phyloP scores from a whole-genome alignment of 2,888 invertebrate species.

The Heliconius charithonia region DNA sequence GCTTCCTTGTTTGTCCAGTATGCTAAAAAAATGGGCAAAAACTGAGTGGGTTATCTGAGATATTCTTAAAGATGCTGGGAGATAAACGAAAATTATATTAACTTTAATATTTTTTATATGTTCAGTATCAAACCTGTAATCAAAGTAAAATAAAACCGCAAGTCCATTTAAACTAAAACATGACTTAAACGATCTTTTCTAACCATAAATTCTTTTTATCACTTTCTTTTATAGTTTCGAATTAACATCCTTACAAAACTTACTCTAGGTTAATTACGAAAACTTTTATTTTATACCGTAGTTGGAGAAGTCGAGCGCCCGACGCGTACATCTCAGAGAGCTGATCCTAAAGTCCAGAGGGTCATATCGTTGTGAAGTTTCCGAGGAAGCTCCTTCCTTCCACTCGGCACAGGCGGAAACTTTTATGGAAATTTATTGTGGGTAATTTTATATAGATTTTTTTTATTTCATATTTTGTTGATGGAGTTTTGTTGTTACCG shows the following conservation, averaged over 20 bases:
- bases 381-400: conserved; percentile 90
- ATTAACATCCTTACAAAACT: conserved; percentile 21
- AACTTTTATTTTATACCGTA: conserved; percentile 54
- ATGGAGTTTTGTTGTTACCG: neutral
- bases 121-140: neutral
- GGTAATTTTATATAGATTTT: conserved; percentile 31
- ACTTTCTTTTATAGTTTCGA: conserved; percentile 22
- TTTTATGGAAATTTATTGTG: conserved; percentile 89
- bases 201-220: conserved; percentile 16
- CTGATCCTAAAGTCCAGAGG: conserved; percentile 88
- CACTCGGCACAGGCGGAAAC: conserved; percentile 89
- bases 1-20: neutral
- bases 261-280: conserved; percentile 9
- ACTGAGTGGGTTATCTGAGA: neutral
- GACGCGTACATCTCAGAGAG: conserved; percentile 86
- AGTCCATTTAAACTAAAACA: conserved; percentile 6
- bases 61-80: neutral
- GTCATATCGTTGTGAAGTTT: conserved; percentile 89
- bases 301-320: conserved; percentile 87
- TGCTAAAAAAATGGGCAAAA: neutral
- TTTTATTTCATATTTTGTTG: neutral
- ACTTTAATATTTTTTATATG: neutral
- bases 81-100: neutral
- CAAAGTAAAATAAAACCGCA: conserved; percentile 3
- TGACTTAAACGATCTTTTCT: neutral